These are phyloP conservation scores for Ciconia boyciana DNA, from an alignment of 2,113 vertebrate genomes.

Conservation along the genomic window DNA sequence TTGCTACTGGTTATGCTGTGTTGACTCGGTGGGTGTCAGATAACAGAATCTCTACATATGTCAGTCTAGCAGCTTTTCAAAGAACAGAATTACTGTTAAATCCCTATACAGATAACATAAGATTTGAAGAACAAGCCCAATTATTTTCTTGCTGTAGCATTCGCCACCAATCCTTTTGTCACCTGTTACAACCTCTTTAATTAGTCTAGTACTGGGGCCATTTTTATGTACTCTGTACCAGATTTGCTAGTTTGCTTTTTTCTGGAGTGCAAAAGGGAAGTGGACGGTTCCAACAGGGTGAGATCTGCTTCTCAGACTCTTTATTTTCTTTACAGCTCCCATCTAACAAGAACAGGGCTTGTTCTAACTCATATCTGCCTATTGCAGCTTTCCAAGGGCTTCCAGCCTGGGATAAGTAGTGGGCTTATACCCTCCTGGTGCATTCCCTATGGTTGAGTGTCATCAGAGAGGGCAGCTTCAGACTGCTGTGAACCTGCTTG, in stretches of 20 bases:
- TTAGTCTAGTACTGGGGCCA: not conserved
- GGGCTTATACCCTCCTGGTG: not conserved
- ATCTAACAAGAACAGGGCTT: not conserved
- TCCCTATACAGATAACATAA: not conserved
- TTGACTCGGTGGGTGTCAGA: not conserved
- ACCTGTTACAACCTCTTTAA: not conserved
- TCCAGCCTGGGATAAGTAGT: not conserved
- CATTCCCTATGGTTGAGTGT: not conserved
- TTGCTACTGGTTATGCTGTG: not conserved
- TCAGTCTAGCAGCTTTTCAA: not conserved
- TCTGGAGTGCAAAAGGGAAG: not conserved
- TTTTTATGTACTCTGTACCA: not conserved
- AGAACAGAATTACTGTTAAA: not conserved
- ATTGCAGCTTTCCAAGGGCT: not conserved
- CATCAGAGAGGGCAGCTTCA: not conserved
- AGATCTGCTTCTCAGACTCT: not conserved
- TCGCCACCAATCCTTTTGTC: not conserved
- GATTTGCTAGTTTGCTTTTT: not conserved
- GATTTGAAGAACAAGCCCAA: not conserved
- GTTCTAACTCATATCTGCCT: accelerated
- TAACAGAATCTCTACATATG: not conserved
- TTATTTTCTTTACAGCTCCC: not conserved
- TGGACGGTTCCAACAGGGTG: not conserved
- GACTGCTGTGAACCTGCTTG: not conserved
- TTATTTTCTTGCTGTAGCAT: not conserved